Evolutionary conservation across 2,888 invertebrate species (phyloP), one percentile per base, ranked within the genome.

Genomic region (Aphodius sticticus): DNA sequence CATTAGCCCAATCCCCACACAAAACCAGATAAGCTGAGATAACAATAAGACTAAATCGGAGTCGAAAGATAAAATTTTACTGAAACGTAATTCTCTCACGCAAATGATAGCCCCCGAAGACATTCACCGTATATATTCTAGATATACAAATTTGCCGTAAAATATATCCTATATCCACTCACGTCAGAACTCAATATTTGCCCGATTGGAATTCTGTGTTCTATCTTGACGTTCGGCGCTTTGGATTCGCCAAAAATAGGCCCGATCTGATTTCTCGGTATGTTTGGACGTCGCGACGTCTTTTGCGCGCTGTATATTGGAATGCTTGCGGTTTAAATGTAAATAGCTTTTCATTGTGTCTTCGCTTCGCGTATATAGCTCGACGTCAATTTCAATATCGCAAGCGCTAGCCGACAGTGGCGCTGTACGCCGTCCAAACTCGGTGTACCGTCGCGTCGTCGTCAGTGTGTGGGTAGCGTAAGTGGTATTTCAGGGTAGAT

Each of bases 261-360:
- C 53, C 26, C 26, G 26, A 26, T 26, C 26, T 26, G 26, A 26
- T 26, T 26, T 26, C 26, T 26, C 26, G 26, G 26, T 26, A 26
- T 26, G 26, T 26, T 26, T 26, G 26, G 26, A 26, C 26, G 53
- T 12, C 53, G 1, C 4, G n/a, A n/a, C 38, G 53, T 12, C 53
- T 53, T 53, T 26, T 26, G 26, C 9, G 53, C 12, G 12, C 53
- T 53, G 12, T 53, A 12, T 53, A 53, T 53, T 53, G 53, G 53
- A 53, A 53, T 53, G 53, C 53, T 53, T 53, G 53, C 53, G 53
- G 53, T 53, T 9, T 53, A 53, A 74, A 74, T 37, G 74, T 74
- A 74, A 74, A 74, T 74, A 74, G 36, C 74, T 74, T 74, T 74
- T 74, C 74, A 74, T 74, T 74, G 72, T 72, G 74, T 74, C 74